Evolutionary conservation across 2,888 invertebrate species (phyloP).

Genomic region (Dynastes maya): DNA sequence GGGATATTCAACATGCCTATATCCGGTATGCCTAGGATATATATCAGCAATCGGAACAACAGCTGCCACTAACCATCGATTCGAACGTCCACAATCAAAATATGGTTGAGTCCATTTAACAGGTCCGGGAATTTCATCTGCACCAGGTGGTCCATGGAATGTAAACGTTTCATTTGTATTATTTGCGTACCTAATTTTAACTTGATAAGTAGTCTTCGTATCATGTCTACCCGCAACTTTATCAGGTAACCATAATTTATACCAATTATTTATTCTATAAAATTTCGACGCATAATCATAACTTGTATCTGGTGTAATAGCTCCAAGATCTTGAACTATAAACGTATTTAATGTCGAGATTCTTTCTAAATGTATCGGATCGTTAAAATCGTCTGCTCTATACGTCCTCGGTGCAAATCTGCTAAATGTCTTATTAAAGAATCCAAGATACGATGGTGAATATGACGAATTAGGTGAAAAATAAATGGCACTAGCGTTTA

Average conservation of each 20-base stretch:
- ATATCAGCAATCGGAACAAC: slow-evolving; percentile 96
- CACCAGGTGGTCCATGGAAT: slow-evolving; percentile 94
- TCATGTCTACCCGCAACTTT: slow-evolving; percentile 83
- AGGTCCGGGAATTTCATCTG: slow-evolving; percentile 93
- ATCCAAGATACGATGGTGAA: slow-evolving; percentile 93
- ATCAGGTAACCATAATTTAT: slow-evolving; percentile 92
- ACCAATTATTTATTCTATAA: slow-evolving; percentile 96
- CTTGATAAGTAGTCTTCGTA: slow-evolving; percentile 93
- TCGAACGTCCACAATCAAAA: slow-evolving; percentile 95
- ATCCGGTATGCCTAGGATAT: slow-evolving; percentile 93
- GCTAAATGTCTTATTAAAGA: slow-evolving; percentile 96
- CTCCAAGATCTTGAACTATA: slow-evolving; percentile 88
- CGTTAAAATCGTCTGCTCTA: slow-evolving; percentile 93
- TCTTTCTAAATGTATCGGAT: slow-evolving; percentile 94
- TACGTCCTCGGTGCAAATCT: slow-evolving; percentile 95
- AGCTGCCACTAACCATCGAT: slow-evolving; percentile 96
- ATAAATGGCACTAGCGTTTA: slow-evolving; percentile 94
- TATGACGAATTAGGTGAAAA: slow-evolving; percentile 96
- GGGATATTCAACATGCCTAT: slow-evolving; percentile 94
- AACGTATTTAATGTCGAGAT: slow-evolving; percentile 97
- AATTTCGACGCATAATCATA: slow-evolving; percentile 92
- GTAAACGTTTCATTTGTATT: slow-evolving; percentile 97
- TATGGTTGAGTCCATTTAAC: slow-evolving; percentile 96
- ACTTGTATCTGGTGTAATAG: slow-evolving; percentile 82
- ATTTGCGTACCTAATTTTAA: slow-evolving; percentile 94